phyloP scores from a whole-genome alignment of 2,888 invertebrate species.

The Melanostoma scalare region DNA sequence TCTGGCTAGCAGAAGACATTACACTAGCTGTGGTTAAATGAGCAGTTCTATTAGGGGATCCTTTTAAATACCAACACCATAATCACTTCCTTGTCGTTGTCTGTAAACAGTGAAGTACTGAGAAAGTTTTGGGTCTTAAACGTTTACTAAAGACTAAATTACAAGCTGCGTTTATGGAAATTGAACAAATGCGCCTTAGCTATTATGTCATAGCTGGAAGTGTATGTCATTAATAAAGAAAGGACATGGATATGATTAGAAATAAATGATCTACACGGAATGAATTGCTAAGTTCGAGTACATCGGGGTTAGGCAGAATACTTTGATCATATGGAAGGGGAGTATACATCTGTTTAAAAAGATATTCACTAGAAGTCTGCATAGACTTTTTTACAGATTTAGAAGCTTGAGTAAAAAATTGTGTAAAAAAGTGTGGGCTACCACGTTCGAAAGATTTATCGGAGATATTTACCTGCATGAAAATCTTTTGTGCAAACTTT shows the following conservation, averaged over 20 bases:
- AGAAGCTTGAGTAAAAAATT: too few relatives aligned
- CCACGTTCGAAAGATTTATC: too few relatives aligned
- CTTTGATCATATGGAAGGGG: too few relatives aligned
- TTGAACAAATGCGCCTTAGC: too few relatives aligned
- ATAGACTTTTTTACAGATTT: too few relatives aligned
- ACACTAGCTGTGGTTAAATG: slow-evolving; percentile 26
- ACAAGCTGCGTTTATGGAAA: too few relatives aligned
- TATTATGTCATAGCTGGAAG: slow-evolving; percentile 42
- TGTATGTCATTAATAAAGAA: slow-evolving; percentile 59
- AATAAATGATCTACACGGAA: neutral
- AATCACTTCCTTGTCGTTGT: slow-evolving; percentile 56
- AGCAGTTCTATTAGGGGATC: slow-evolving; percentile 33
- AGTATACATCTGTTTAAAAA: too few relatives aligned
- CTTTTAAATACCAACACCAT: slow-evolving; percentile 28
- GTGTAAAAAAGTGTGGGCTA: too few relatives aligned
- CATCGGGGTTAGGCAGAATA: neutral
- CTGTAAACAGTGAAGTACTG: neutral
- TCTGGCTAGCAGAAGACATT: slow-evolving; percentile 43
- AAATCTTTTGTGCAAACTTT: too few relatives aligned
- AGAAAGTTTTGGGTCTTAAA: neutral
- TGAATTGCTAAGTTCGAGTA: neutral
- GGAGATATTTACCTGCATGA: too few relatives aligned
- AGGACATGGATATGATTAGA: neutral
- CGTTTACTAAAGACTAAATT: too few relatives aligned
- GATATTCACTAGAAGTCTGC: too few relatives aligned